These are phyloP conservation scores for Cervus canadensis DNA, from an alignment of 2,113 vertebrate genomes.

Conservation along the genomic window DNA sequence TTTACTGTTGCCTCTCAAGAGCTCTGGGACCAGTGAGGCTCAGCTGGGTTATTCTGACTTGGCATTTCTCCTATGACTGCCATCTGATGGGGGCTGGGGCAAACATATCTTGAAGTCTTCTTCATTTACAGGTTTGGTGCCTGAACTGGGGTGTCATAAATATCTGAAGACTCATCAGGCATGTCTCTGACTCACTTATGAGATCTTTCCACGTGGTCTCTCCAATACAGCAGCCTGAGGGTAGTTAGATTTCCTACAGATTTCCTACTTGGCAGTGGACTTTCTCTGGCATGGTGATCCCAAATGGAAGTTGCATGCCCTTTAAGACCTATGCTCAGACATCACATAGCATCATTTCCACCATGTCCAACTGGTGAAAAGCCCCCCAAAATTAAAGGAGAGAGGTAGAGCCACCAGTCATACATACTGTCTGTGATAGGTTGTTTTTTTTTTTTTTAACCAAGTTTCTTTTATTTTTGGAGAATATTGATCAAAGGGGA, in stretches of 20 bases:
- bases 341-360: neutral
- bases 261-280: neutral
- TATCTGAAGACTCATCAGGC: neutral
- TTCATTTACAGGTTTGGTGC: neutral
- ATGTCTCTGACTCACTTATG: neutral
- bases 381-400: neutral
- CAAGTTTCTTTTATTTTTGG: conserved; percentile 26
- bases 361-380: neutral
- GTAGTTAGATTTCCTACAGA: neutral
- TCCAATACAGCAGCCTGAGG: neutral
- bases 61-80: neutral
- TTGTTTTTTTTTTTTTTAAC: neutral
- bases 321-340: neutral
- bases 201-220: neutral
- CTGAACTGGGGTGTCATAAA: neutral
- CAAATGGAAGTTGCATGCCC: neutral
- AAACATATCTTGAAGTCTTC: neutral
- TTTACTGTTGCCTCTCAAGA: neutral
- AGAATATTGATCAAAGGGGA: neutral
- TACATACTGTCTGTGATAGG: neutral
- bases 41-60: neutral
- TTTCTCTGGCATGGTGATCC: neutral
- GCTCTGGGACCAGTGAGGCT: neutral
- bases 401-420: neutral
- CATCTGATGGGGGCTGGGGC: neutral